Percentiles rank a stretch among this genome's conserved stretches.
Conservation (phyloP, 2,797 vertebrate genomes). For the Okamejei kenojei region DNA sequence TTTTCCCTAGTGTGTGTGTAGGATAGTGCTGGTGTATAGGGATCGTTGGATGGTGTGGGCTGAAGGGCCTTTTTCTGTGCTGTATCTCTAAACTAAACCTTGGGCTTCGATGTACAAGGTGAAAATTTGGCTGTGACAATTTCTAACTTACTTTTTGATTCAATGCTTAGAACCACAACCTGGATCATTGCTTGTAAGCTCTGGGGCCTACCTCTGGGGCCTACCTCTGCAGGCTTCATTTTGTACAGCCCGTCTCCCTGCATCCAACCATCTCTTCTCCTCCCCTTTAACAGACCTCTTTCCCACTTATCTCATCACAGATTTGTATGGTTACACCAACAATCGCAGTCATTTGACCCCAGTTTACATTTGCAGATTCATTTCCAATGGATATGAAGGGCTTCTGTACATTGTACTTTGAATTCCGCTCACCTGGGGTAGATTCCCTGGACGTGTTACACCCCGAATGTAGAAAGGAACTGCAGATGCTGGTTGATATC, state of each 20-base stretch:
- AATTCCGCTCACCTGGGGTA: not conserved
- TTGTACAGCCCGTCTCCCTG: not conserved
- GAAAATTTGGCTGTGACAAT: not conserved
- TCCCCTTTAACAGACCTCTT: not conserved
- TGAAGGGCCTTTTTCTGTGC: too few species aligned
- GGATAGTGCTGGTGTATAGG: too few species aligned
- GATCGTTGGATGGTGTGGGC: too few species aligned
- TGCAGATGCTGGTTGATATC: too few species aligned
- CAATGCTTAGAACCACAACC: not conserved
- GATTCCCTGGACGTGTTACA: not conserved
- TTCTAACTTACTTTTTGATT: not conserved
- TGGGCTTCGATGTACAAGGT: constrained; percentile 46
- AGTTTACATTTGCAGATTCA: not conserved
- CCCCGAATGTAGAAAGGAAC: too few species aligned
- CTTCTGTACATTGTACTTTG: not conserved
- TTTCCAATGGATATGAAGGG: not conserved
- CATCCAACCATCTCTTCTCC: not conserved
- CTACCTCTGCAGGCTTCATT: not conserved
- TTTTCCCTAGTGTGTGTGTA: too few species aligned
- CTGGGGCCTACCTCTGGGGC: not conserved
- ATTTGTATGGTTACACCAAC: not conserved
- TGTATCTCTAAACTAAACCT: too few species aligned
- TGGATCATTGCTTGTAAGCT: too few species aligned
- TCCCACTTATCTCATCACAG: not conserved
- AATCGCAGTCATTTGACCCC: not conserved